Base-by-base conservation (phyloP, 2,888 invertebrate species). In the Scaptomyza cyrtandrae region DNA sequence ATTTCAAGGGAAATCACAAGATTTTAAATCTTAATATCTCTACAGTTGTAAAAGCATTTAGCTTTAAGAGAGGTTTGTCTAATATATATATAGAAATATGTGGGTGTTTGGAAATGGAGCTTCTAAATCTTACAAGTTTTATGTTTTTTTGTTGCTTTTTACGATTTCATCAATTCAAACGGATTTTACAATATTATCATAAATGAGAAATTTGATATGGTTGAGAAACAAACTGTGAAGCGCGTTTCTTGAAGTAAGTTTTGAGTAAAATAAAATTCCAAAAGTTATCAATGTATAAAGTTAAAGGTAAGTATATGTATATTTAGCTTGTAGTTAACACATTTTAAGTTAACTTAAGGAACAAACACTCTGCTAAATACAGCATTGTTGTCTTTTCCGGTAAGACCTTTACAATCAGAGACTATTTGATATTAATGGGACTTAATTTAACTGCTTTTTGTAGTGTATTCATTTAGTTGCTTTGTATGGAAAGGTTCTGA, bases 401-500 rank as follows among this genome's bases (percentile, higher is more conserved):
- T 16, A 48, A 7, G 2, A 7, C 13, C 14, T 31, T 4, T 9
- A 7, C 6, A 41, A 14, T 39, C 14, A 9, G 3, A 39, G 39
- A 39, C 39, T 14, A 39, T 33, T 19, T 10, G 19, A 13, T n/a
- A n/a, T 33, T 13, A 33, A 14, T 16, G 16, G 16, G n/a, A 29
- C 10, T 6, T 35, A 9, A 2, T 13, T 29, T 1, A 44, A 31
- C 48, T 27, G 13, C 16, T 44, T 33, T 71, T 53, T 45, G 37
- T 33, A 75, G 78, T 27, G 75, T 63, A 75, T 68, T 35, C 7
- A 13, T 16, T 31, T 35, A 55, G 35, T 50, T 54, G 54, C 7
- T 39, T 11, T 13, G 13, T 39, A 19, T 10, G 24, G 10, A 10
- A 16, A 16, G 1, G 33, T 53, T 45, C 46, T 57, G 39, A 45